Conservation (phyloP, 2,888 invertebrate species). For the Deroplatys truncata region DNA sequence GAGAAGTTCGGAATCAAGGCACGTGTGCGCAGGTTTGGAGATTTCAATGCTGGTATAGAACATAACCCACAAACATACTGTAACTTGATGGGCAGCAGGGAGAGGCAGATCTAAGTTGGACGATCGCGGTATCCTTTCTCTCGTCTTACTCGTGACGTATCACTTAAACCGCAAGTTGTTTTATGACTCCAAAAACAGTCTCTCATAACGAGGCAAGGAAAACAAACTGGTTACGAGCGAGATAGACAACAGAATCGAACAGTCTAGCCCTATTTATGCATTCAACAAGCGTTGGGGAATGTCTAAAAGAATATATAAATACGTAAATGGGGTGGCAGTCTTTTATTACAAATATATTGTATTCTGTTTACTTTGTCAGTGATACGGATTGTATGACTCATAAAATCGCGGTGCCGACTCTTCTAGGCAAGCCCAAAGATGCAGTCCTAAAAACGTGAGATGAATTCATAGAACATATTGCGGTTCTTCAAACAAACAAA, state of each 20-base stretch:
- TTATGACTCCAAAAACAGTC: background rate
- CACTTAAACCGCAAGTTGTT: constrained; percentile 7
- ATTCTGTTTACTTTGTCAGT: background rate
- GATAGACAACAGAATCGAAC: background rate
- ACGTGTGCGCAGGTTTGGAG: background rate
- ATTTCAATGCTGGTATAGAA: background rate
- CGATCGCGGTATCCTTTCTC: background rate
- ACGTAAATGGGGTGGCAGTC: background rate
- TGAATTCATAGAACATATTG: constrained; percentile 1
- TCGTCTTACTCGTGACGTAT: background rate
- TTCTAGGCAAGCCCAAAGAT: background rate
- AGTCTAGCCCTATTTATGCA: background rate
- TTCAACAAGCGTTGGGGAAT: background rate
- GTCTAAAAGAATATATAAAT: background rate
- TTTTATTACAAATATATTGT: constrained; percentile 7
- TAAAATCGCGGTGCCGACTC: background rate
- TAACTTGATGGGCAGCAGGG: background rate
- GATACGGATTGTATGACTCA: background rate
- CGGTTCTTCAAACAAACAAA: background rate
- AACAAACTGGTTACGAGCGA: background rate
- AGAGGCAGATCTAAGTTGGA: background rate
- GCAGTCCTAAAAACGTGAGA: background rate
- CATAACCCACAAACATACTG: background rate
- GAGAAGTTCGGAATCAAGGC: background rate
- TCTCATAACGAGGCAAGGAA: background rate